A percentile compares a stretch with the other conserved stretches of the same genome.
Evolutionary conservation across 2,888 invertebrate genomes (phyloP).

Genomic region (Eulithis testata): DNA sequence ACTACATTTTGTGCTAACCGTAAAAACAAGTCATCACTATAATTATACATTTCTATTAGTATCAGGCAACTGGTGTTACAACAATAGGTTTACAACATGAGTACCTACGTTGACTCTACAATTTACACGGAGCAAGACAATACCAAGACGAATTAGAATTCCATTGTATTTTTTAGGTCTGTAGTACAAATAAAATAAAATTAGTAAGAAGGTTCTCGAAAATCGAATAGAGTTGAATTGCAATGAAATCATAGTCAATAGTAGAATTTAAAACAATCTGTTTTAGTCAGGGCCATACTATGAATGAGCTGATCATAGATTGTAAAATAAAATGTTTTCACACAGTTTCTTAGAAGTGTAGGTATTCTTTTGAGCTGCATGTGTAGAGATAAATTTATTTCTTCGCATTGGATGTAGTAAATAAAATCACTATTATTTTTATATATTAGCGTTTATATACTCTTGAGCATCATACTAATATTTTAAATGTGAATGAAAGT

Average conservation of each 20-base stretch:
- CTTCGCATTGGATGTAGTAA: constrained; percentile 7
- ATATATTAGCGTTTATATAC: background rate
- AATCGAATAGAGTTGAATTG: background rate
- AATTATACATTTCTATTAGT: no score
- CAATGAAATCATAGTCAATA: constrained; percentile 17
- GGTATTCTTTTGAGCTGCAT: constrained; percentile 27
- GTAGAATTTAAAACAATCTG: constrained; percentile 15
- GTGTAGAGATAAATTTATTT: constrained; percentile 23
- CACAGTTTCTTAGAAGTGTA: constrained; percentile 12
- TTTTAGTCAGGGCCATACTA: constrained; percentile 36
- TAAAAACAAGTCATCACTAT: no score
- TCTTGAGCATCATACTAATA: background rate
- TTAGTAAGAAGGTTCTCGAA: no score
- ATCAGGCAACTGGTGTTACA: no score
- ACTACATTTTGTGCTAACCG: no score
- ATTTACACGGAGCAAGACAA: no score
- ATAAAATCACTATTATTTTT: constrained; percentile 2
- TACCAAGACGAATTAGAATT: no score
- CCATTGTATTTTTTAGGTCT: no score
- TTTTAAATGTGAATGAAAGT: no score
- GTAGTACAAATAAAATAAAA: no score
- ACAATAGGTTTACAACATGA: no score
- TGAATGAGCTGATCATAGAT: constrained; percentile 24
- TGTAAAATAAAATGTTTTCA: constrained; percentile 8
- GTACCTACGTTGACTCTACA: no score